Conservation (phyloP, 92 coral and sea anemone genomes). For the Porites rus region DNA sequence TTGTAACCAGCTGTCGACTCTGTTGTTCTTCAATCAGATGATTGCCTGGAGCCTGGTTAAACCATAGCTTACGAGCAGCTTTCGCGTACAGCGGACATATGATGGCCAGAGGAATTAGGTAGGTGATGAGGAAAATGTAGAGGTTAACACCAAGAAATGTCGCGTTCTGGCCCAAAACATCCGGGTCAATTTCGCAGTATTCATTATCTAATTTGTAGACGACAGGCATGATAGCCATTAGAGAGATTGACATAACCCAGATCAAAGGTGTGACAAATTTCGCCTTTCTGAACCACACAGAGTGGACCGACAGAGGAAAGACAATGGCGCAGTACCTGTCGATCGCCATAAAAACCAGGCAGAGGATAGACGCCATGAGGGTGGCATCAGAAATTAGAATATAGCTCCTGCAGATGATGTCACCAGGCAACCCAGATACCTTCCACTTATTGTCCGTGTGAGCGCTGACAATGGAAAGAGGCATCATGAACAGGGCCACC, state of each 20-base stretch:
- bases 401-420: conserved; percentile 5
- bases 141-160: background rate
- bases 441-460: conserved; percentile 35
- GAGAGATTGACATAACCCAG: background rate
- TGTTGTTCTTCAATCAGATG: background rate
- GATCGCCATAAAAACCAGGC: conserved; percentile 57
- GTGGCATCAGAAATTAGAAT: conserved; percentile 43
- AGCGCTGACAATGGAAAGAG: conserved; percentile 45
- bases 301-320: conserved; percentile 54
- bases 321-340: conserved; percentile 68
- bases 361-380: conserved; percentile 66
- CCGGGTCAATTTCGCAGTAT: background rate
- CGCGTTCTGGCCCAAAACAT: background rate
- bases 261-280: background rate
- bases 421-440: conserved; percentile 42
- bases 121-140: background rate
- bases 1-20: background rate
- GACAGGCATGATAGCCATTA: background rate
- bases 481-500: conserved; percentile 66
- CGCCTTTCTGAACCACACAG: conserved; percentile 6
- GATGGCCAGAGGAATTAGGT: background rate
- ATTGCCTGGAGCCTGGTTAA: background rate
- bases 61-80: background rate
- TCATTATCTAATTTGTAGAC: background rate
- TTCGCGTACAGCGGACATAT: background rate